Conservation (phyloP, 2,797 vertebrate genomes). For the Dermochelys coriacea region DNA sequence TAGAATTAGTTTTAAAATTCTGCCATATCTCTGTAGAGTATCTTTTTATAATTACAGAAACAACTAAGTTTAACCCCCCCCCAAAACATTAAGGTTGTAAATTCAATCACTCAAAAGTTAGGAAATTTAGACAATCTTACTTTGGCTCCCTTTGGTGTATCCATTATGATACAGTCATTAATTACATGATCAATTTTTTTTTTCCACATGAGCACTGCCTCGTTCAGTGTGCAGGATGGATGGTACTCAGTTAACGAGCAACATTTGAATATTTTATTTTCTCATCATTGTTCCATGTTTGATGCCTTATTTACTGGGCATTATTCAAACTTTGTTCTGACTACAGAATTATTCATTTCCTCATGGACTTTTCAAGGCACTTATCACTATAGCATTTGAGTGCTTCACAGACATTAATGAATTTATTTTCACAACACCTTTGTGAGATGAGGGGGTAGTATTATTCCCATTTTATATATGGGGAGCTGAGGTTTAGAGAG, state of each 20-base stretch:
- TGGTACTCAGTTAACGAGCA: neutral
- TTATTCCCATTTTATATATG: neutral
- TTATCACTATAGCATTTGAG: neutral
- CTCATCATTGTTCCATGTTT: neutral
- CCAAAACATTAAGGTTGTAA: neutral
- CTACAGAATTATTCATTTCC: slow-evolving; percentile 33
- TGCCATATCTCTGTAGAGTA: neutral
- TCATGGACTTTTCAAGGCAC: neutral
- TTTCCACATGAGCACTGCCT: neutral
- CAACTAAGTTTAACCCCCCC: neutral
- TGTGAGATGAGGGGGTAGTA: slow-evolving; percentile 20
- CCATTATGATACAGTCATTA: neutral
- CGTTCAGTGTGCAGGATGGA: neutral
- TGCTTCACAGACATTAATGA: neutral
- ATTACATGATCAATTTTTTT: neutral
- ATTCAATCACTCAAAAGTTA: neutral
- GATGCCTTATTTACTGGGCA: neutral
- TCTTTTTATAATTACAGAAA: neutral
- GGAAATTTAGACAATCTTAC: fast-evolving
- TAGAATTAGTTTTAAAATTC: neutral
- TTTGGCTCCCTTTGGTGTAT: neutral
- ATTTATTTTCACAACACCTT: neutral
- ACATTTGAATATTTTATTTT: neutral
- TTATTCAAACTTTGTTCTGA: neutral
- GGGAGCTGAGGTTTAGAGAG: neutral